These are phyloP conservation scores for Eriosoma lanigerum DNA, from an alignment of 1,140 invertebrate species.

Conservation along the genomic window DNA sequence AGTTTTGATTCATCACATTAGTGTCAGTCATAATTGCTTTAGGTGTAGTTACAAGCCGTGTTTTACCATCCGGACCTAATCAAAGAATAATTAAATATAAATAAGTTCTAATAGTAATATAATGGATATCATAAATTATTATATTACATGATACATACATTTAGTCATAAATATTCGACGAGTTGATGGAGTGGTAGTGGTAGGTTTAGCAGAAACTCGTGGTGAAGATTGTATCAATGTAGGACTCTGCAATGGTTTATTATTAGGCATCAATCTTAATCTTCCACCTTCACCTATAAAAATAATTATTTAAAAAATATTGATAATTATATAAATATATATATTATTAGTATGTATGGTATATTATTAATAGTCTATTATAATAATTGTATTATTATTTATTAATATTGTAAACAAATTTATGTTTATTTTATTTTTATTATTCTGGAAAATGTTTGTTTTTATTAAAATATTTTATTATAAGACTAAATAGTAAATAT, in stretches of 20 bases:
- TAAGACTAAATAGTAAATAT: no score
- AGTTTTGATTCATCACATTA: conserved; percentile 33
- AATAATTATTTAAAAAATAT: background rate
- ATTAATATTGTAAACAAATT: no score
- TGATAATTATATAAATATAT: no score
- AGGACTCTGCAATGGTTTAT: conserved; percentile 15
- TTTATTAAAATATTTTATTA: no score
- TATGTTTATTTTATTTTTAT: no score
- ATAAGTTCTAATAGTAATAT: no score
- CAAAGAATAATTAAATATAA: background rate
- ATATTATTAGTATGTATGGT: no score
- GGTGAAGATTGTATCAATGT: conserved; percentile 22
- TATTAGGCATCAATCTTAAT: conserved; percentile 32
- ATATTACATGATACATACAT: conserved; percentile 57
- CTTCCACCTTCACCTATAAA: conserved; percentile 31
- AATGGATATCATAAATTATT: no score
- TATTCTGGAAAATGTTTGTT: no score
- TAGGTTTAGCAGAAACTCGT: conserved; percentile 60
- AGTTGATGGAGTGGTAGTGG: conserved; percentile 64
- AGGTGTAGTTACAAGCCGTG: conserved; percentile 69
- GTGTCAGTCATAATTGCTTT: conserved; percentile 62
- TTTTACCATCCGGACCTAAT: conserved; percentile 65
- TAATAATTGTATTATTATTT: no score
- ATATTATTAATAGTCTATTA: no score
- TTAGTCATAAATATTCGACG: conserved; percentile 80